Evolutionary conservation across 2,888 invertebrate species (phyloP), one percentile per base, ranked within the genome.

Genomic region (Dascillus cervinus): DNA sequence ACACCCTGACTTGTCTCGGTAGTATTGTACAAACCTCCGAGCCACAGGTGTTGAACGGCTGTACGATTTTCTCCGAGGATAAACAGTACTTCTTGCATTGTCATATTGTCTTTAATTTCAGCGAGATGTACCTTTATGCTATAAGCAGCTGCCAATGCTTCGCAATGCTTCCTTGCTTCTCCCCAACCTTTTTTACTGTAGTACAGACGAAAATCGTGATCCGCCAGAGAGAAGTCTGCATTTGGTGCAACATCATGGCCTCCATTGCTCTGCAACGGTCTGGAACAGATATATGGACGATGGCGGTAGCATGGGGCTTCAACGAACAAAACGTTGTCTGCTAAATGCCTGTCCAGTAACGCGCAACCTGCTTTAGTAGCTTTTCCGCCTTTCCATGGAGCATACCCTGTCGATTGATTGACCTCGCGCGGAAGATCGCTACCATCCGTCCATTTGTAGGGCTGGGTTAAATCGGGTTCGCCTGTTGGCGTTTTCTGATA

Each of bases 281-380:
- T 60, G 32, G 70, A 71, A 41, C 72, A 72, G 10, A 72, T 64
- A 19, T 72, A 72, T 35, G 69, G 66, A 58, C 70, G 66, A 36
- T 62, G 67, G 25, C 71, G 53, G 22, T 71, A 67, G 33, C 72
- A 72, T 0, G 66, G 47, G 0, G 67, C 64, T 40, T 71, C 71
- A 22, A 72, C 44, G 38, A 72, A 72, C 1, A 67, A 63, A 0
- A 71, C 66, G 5, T 64, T 62, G n/a, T n/a, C n/a, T 0, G 62
- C 52, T 0, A 60, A 55, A 40, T 72, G 72, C 1, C 71, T 52
- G 39, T 72, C 72, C 3, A 72, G 43, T 23, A 71, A 64, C 0
- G 72, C 53, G 26, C 72, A 72, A 0, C 71, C 71, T n/a, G n/a
- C n/a, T n/a, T n/a, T n/a, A n/a, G n/a, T n/a, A 6, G 4, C 8